These are phyloP conservation scores for Podarcis siculus DNA, from an alignment of 2,797 vertebrate genomes.

Conservation along the genomic window DNA sequence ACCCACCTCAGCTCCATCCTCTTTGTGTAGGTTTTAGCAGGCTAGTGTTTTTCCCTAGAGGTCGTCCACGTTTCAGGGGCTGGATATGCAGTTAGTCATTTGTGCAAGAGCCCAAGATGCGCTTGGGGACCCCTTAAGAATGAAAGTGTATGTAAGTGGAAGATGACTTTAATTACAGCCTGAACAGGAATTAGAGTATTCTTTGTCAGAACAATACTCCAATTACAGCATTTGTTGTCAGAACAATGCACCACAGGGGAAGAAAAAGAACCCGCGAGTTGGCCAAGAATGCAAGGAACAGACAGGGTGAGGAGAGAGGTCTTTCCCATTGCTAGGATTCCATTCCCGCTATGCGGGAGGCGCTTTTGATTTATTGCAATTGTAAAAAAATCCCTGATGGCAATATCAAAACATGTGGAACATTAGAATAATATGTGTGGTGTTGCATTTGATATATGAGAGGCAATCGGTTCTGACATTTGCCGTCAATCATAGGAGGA, in stretches of 20 bases:
- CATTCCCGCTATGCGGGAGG: conserved; percentile 52
- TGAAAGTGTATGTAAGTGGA: background rate
- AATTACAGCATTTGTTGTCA: background rate
- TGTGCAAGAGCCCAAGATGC: background rate
- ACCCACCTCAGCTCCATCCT: background rate
- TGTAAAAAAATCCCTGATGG: conserved; percentile 47
- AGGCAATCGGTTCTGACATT: conserved; percentile 79
- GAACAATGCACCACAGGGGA: background rate
- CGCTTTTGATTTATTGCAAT: conserved; percentile 73
- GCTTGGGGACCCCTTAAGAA: rapidly evolving
- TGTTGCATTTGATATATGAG: conserved; percentile 68
- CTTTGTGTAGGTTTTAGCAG: background rate
- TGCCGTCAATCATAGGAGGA: conserved; percentile 73
- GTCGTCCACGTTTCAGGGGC: rapidly evolving
- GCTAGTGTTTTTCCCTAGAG: background rate
- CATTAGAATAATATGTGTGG: conserved; percentile 72
- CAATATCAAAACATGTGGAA: conserved; percentile 54
- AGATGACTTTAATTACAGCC: conserved; percentile 28
- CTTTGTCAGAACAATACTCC: background rate
- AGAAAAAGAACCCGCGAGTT: background rate
- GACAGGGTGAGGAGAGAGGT: background rate
- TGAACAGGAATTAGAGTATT: background rate
- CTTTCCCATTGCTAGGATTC: conserved; percentile 32
- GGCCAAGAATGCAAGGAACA: background rate
- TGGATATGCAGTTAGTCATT: background rate